These are phyloP conservation scores for Gasterosteus aculeatus DNA, from an alignment of 2,113 vertebrate genomes.

Conservation along the genomic window DNA sequence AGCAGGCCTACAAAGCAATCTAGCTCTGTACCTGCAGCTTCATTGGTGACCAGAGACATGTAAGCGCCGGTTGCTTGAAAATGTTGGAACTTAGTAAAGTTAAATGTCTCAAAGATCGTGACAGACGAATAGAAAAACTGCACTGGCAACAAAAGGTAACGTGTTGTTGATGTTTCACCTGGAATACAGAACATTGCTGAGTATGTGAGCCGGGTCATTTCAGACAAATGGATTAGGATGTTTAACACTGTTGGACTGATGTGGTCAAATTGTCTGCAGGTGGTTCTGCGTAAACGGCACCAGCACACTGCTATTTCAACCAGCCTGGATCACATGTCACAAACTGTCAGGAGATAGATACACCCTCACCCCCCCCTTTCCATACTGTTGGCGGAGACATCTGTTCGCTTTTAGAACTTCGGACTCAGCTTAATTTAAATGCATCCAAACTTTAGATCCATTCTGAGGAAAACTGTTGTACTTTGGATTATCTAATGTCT, in stretches of 20 bases:
- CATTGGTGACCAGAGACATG: background rate
- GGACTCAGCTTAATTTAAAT: background rate
- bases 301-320: slow-evolving; percentile 44
- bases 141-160: background rate
- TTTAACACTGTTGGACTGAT: slow-evolving; percentile 2
- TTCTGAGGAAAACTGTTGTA: too few relatives aligned
- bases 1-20: background rate
- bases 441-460: slow-evolving; percentile 9
- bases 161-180: slow-evolving; percentile 2
- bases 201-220: slow-evolving; percentile 18
- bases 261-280: slow-evolving; percentile 65
- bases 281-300: slow-evolving; percentile 61
- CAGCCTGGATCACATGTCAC: slow-evolving; percentile 33
- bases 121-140: background rate
- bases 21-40: background rate
- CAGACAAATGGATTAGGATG: slow-evolving; percentile 20
- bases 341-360: slow-evolving; percentile 58
- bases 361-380: slow-evolving; percentile 29
- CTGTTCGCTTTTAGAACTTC: slow-evolving; percentile 46
- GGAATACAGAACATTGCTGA: slow-evolving; percentile 8
- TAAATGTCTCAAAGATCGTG: background rate
- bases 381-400: slow-evolving; percentile 42
- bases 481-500: too few relatives aligned
- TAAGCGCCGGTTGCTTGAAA: background rate
- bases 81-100: background rate